A percentile compares a stretch with the other conserved stretches of the same genome.
phyloP scores from a whole-genome alignment of 2,797 vertebrate genomes.

The Crocidura indochinensis region DNA sequence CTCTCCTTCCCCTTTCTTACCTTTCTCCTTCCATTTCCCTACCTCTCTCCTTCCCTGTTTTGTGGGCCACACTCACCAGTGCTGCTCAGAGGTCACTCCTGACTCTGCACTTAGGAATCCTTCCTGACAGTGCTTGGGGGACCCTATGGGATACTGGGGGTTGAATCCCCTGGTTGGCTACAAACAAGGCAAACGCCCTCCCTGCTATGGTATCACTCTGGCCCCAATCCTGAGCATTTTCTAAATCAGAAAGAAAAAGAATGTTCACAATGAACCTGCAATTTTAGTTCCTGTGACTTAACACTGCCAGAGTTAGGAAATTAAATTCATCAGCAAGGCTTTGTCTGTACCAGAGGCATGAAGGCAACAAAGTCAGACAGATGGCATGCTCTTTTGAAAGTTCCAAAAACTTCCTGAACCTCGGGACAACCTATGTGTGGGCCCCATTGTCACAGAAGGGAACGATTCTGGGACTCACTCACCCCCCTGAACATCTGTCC shows the following conservation, averaged over 20 bases:
- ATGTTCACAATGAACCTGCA: not conserved
- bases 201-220: no score
- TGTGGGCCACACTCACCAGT: no score
- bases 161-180: no score
- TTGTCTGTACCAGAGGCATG: constrained; percentile 31
- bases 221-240: not conserved
- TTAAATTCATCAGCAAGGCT: constrained; percentile 54
- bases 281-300: not conserved
- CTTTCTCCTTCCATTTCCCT: no score
- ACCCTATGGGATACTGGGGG: no score
- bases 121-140: no score
- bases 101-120: no score
- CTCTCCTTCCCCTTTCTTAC: no score
- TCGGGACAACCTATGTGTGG: constrained; percentile 81
- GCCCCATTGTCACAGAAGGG: constrained; percentile 66
- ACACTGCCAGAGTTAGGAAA: constrained; percentile 46
- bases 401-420: constrained; percentile 71
- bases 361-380: not conserved
- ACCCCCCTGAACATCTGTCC: constrained; percentile 84
- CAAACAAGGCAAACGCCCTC: no score
- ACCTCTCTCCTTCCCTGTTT: no score
- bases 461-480: constrained; percentile 55
- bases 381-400: not conserved
- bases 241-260: not conserved
- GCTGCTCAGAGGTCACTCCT: no score